A percentile compares a stretch with the other conserved stretches of the same genome.
Evolutionary conservation across 2,797 vertebrate genomes (phyloP).

Genomic region (Peromyscus melanophrys): DNA sequence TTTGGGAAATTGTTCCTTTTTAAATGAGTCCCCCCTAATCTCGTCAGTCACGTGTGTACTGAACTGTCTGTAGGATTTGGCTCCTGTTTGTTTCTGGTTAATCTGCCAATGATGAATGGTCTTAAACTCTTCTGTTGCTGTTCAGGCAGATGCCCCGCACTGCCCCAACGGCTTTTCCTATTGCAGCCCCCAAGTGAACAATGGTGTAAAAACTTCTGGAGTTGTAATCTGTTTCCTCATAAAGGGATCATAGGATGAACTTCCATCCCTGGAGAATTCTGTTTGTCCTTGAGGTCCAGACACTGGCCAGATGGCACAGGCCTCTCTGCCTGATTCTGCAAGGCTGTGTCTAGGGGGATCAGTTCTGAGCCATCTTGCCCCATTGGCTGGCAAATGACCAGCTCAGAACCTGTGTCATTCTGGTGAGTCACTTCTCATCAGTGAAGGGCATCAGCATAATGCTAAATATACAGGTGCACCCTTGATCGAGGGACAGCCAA

Average conservation of each 20-base stretch:
- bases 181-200: neutral
- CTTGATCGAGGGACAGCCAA: neutral
- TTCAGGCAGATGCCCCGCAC: neutral
- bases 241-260: conserved; percentile 30
- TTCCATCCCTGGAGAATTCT: conserved; percentile 36
- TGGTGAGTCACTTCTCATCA: conserved; percentile 68
- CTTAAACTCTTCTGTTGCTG: neutral
- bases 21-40: neutral
- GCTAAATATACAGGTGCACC: neutral
- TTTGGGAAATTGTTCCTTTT: neutral
- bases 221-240: neutral
- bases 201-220: conserved; percentile 6
- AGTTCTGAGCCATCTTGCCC: conserved; percentile 48
- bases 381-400: conserved; percentile 55
- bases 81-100: conserved; percentile 17
- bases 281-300: conserved; percentile 49
- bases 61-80: conserved; percentile 41
- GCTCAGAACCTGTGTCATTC: conserved; percentile 62
- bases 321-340: neutral
- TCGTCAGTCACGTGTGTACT: neutral
- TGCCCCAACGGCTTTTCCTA: neutral
- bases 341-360: neutral
- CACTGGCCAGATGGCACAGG: conserved; percentile 18
- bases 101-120: conserved; percentile 26
- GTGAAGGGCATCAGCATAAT: conserved; percentile 18